Evolutionary conservation across 92 coral and sea anemone genomes (phyloP).

Genomic region (Blastomussa wellsi): DNA sequence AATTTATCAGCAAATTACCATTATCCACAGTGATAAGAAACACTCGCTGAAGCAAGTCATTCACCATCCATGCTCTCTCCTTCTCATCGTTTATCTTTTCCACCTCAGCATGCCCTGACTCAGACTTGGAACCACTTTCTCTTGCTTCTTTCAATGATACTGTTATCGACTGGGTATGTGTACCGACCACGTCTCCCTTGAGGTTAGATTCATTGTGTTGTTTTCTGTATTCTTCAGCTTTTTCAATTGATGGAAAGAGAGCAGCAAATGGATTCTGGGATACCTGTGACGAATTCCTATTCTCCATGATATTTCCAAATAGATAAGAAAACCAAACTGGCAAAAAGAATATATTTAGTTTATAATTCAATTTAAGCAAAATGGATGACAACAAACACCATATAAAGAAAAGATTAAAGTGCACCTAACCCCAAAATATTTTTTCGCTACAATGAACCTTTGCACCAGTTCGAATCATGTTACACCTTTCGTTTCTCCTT

Average conservation of each 20-base stretch:
- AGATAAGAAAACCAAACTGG: neutral
- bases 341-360: neutral
- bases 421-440: too few relatives aligned
- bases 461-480: too few relatives aligned
- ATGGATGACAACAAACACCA: too few relatives aligned
- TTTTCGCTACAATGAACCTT: too few relatives aligned
- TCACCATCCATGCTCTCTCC: slow-evolving; percentile 53
- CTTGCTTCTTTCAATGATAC: slow-evolving; percentile 18
- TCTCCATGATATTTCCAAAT: slow-evolving; percentile 15
- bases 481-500: too few relatives aligned
- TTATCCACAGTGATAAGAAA: slow-evolving; percentile 74
- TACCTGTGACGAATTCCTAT: slow-evolving; percentile 13
- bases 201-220: slow-evolving; percentile 1
- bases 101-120: slow-evolving; percentile 3
- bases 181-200: neutral
- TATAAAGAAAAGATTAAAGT: too few relatives aligned
- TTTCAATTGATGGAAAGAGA: slow-evolving; percentile 69
- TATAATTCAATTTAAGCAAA: neutral
- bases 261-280: slow-evolving; percentile 89
- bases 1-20: too few relatives aligned
- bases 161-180: slow-evolving; percentile 7
- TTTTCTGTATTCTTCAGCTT: slow-evolving; percentile 59
- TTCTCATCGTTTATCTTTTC: slow-evolving; percentile 32
- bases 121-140: slow-evolving; percentile 3
- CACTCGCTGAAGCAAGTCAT: slow-evolving; percentile 77